A percentile compares a stretch with the other conserved stretches of the same genome.
These are phyloP conservation scores for Cyanoliseus patagonus DNA, from an alignment of 2,113 vertebrate genomes.

Conservation along the genomic window DNA sequence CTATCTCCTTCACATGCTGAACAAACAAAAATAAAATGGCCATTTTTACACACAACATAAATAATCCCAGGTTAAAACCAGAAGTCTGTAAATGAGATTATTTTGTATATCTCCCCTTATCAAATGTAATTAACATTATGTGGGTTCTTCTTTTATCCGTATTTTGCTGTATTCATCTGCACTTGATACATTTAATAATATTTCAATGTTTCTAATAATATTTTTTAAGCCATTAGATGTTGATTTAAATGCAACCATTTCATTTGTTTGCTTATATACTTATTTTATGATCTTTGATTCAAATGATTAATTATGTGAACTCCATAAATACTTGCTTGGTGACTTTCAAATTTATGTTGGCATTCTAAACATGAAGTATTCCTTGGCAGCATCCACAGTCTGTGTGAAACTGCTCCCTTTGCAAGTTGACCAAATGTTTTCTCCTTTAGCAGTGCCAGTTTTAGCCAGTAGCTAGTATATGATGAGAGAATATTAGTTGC, in stretches of 20 bases:
- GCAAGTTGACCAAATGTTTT: neutral
- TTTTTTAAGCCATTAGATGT: neutral
- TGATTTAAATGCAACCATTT: neutral
- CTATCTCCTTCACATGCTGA: neutral
- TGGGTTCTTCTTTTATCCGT: neutral
- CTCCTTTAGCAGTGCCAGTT: neutral
- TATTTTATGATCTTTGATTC: neutral
- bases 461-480: neutral
- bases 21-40: neutral
- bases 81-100: neutral
- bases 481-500: neutral
- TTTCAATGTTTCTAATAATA: neutral
- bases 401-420: neutral
- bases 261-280: neutral
- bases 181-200: neutral
- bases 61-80: neutral
- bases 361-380: neutral
- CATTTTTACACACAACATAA: neutral
- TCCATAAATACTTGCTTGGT: neutral
- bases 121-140: neutral
- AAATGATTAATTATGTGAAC: slow-evolving; percentile 8
- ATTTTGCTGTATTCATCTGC: neutral
- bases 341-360: neutral
- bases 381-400: neutral
- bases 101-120: neutral